Conservation (phyloP, 2,797 vertebrate species). For the Mycteria americana region DNA sequence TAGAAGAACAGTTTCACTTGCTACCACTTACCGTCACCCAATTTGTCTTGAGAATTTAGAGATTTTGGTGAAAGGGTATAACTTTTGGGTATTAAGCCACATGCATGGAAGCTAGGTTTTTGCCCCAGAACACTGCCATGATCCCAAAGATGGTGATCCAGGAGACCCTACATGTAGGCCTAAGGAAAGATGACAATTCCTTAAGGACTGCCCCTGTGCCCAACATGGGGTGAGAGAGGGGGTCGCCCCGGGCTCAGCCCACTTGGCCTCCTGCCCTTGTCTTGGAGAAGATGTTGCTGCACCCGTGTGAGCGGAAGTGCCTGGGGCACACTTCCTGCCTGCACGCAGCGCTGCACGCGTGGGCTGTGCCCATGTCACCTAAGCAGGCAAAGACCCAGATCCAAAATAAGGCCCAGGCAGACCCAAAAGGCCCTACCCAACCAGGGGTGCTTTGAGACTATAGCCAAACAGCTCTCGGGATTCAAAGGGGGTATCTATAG, state of each 20-base stretch:
- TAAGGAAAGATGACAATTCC: background rate
- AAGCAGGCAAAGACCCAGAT: background rate
- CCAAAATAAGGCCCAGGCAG: background rate
- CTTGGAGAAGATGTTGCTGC: background rate
- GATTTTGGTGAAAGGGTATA: background rate
- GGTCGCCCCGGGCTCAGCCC: background rate
- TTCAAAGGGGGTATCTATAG: background rate
- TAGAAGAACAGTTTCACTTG: background rate
- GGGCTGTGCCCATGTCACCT: background rate
- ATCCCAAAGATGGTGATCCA: background rate
- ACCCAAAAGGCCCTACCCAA: background rate
- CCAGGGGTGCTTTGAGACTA: background rate
- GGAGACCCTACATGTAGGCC: background rate
- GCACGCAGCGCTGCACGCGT: accelerated
- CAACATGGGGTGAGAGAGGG: accelerated
- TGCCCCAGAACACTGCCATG: accelerated
- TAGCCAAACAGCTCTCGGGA: background rate
- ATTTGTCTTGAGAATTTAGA: background rate
- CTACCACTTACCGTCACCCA: background rate
- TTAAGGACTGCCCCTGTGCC: background rate
- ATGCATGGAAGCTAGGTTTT: background rate
- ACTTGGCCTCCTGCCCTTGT: background rate
- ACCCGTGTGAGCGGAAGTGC: background rate
- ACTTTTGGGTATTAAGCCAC: background rate
- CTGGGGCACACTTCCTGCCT: accelerated